Percentiles rank a stretch among this genome's conserved stretches.
Conservation (phyloP, 2,113 vertebrate species). For the Laticauda colubrina region DNA sequence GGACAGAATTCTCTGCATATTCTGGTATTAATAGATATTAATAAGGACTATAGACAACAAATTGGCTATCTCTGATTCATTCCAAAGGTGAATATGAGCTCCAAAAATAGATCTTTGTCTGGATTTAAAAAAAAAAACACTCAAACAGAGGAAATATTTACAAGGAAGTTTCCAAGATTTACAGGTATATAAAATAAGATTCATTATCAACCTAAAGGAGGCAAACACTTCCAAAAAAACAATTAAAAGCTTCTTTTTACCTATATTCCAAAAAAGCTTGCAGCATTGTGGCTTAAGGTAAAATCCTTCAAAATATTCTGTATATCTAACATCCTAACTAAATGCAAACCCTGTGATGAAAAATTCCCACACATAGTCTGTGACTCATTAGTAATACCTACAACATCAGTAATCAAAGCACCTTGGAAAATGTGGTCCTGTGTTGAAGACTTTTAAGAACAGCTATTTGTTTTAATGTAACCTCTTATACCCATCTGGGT, state of each 20-base stretch:
- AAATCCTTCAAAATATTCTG: not conserved
- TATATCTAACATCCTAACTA: not conserved
- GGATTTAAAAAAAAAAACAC: not conserved
- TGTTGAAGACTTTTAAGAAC: conserved; percentile 1
- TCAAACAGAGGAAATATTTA: not conserved
- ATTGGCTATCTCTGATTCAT: not conserved
- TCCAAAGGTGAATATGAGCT: not conserved
- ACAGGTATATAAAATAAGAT: not conserved
- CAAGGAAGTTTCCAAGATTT: not conserved
- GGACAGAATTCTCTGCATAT: not conserved
- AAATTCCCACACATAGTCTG: not conserved
- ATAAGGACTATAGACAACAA: not conserved
- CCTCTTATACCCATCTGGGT: not conserved
- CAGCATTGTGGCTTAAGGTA: not conserved
- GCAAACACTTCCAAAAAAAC: not conserved
- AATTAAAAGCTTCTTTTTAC: not conserved
- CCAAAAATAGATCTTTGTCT: not conserved
- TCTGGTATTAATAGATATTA: not conserved
- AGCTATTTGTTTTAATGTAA: not conserved
- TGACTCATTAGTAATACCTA: not conserved
- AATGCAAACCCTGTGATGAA: not conserved
- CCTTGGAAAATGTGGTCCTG: not conserved
- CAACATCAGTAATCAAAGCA: not conserved
- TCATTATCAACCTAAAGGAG: not conserved
- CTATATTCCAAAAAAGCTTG: not conserved